Evolutionary conservation across 1,140 invertebrate species (phyloP), one percentile per base, ranked within the genome.

Genomic region (Drosophila sp.): DNA sequence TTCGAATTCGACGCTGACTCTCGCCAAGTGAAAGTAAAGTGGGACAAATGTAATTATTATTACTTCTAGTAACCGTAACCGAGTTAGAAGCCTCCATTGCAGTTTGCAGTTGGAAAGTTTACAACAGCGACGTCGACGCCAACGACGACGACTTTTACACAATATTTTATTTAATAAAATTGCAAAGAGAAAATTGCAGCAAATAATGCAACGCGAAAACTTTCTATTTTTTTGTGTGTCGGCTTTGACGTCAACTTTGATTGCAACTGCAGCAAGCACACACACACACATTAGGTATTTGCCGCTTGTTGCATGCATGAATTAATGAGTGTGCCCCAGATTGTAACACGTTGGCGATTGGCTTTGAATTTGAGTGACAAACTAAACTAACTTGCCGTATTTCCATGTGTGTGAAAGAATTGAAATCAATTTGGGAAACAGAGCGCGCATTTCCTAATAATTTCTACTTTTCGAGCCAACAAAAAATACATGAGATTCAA

Each of bases 31-130:
- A 91, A 91, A 91, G 89, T 91, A 91, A 91, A 91, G 89, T 91
- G 89, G 89, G 89, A 78, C 89, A 91, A 91, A 91, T 91, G 87
- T 78, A 90, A 89, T 90, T 90, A 91, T 91, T 91, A 89, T 87
- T 91, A 76, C 89, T 91, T 91, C 84, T 89, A 78, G 80, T 90
- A 90, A 90, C 89, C 81, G 80, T 90, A 90, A 90, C 89, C 81
- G 89, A 84, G 80, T 87, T 87, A 87, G 83, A 87, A 87, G 83
- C 80, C 80, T 67, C 76, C 54, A 63, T 41, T 69, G 67, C 73
- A 77, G 63, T 78, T 41, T 69, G 67, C 73, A 77, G 63, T 78
- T 82, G 80, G 86, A 90, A 89, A 90, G 80, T 90, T 90, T 69
- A 54, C 66, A 74, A 43, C 59, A 71, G 32, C 66, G 21, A 0